Base-by-base conservation (phyloP, 2,113 vertebrate species). In the Jacana jacana region DNA sequence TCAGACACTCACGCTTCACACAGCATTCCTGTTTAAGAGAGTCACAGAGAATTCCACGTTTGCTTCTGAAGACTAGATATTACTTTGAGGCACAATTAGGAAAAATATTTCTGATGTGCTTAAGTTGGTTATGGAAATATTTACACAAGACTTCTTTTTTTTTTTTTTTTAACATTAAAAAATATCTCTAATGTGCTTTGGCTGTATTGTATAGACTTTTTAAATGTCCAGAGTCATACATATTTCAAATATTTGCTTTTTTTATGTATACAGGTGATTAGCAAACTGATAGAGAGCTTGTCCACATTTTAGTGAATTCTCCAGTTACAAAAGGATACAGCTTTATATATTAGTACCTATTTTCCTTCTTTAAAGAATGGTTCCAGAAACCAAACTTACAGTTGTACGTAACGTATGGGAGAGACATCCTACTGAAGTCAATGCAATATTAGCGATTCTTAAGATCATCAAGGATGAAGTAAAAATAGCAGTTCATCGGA, bases 121-220 rank as follows among this genome's bases (percentile, higher is more conserved):
- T 42, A 48, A 72, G 70, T 60, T 52, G 13, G 60, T 87, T 85
- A 89, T 76, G 51, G 71, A 96, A 94, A 48, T 91, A 97, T 91
- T 97, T 91, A 94, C 91, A 94, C 11, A 70, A 37, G 65, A 30
- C 17, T 42, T 72, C 7, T 20, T 66, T 35, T 42, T 35, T 78
- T 92, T 96, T 88, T 46, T 46, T 81, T 91, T 93, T 91, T 90
- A 88, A 96, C 60, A 80, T 78, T 66, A 73, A 70, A 76, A 17
- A 91, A 65, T 51, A 46, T 79, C 35, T 88, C 17, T 91, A 39
- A 31, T 63, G 48, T 31, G 24, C 52, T 85, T 86, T 88, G 65
- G n/a, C 37, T 80, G 30, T 81, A 77, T 49, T 92, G 16, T 11
- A 12, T 78, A 84, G 81, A 76, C 70, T 93, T 73, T 78, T n/a